Evolutionary conservation across 2,888 invertebrate species (phyloP).

Genomic region (Octonoba sinensis): DNA sequence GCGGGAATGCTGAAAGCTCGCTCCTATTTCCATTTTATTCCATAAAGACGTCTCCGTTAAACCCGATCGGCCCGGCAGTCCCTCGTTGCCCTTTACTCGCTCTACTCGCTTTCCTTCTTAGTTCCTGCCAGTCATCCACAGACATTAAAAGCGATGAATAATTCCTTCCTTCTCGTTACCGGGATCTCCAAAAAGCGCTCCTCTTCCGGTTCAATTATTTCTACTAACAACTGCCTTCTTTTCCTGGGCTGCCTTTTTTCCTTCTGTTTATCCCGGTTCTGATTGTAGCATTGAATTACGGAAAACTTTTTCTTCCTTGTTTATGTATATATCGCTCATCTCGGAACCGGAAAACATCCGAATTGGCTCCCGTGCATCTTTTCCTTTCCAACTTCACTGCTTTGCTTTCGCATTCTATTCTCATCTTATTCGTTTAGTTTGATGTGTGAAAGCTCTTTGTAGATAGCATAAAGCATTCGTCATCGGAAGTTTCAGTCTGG

Average conservation of each 20-base stretch:
- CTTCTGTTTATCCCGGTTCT: constrained; percentile 8
- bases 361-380: not conserved
- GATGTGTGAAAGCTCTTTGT: no score
- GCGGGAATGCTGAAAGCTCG: constrained; percentile 37
- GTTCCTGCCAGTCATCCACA: constrained; percentile 57
- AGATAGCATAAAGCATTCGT: no score
- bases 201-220: constrained; percentile 58
- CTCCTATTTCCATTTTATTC: constrained; percentile 57
- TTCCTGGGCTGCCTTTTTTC: constrained; percentile 14
- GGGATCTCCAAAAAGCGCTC: constrained; percentile 16
- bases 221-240: constrained; percentile 36
- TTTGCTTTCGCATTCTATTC: not conserved
- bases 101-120: constrained; percentile 49
- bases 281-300: constrained; percentile 34
- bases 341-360: no score
- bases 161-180: constrained; percentile 27
- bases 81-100: constrained; percentile 22
- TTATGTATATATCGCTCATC: not conserved
- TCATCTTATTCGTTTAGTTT: no score
- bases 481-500: no score
- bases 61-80: constrained; percentile 40
- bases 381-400: not conserved
- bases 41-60: constrained; percentile 61
- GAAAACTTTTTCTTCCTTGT: not conserved
- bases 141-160: constrained; percentile 60